phyloP scores from a whole-genome alignment of 2,113 vertebrate species.

The Cephalophus harveyi region DNA sequence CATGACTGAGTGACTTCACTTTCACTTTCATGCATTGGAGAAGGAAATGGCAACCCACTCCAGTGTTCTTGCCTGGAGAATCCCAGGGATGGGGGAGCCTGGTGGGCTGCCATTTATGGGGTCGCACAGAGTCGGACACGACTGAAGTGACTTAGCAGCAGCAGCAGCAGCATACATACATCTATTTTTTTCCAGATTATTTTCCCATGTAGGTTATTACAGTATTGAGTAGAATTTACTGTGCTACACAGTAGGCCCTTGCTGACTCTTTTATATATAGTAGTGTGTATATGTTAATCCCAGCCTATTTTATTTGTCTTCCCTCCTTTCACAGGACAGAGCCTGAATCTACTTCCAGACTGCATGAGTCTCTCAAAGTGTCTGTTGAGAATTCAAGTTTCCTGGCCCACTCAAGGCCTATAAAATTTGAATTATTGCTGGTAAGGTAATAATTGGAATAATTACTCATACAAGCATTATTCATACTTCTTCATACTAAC shows the following conservation, averaged over 20 bases:
- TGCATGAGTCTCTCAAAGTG: neutral
- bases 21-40: too few species aligned
- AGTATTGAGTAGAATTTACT: neutral
- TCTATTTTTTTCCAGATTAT: neutral
- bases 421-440: neutral
- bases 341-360: neutral
- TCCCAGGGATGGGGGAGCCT: too few species aligned
- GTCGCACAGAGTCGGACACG: fast-evolving
- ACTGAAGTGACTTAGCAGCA: too few species aligned
- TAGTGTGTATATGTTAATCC: neutral
- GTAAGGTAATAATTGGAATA: neutral
- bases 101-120: too few species aligned
- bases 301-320: neutral
- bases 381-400: neutral
- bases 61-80: too few species aligned
- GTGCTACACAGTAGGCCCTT: neutral
- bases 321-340: too few species aligned
- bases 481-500: neutral
- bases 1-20: fast-evolving
- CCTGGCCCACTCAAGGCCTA: neutral
- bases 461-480: neutral
- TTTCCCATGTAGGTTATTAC: neutral
- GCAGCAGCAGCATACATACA: neutral
- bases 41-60: too few species aligned
- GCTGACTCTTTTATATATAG: neutral